Conservation (phyloP, 2,888 invertebrate genomes). For the Melitaea athalia region DNA sequence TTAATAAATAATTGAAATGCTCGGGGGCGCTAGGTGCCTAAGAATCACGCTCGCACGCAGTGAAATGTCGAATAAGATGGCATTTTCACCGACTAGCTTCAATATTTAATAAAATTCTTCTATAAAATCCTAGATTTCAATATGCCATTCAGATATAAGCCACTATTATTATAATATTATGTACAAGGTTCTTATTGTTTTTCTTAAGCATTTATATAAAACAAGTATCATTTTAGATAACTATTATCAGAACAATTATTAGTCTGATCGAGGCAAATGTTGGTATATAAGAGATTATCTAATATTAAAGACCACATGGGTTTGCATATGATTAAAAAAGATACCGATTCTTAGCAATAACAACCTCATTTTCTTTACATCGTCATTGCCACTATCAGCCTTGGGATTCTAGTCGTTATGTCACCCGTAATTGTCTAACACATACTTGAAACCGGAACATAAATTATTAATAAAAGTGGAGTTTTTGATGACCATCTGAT, state of each 20-base stretch:
- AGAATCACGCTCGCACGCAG: conserved; percentile 52
- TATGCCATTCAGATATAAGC: not conserved
- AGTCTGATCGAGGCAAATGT: too few species aligned
- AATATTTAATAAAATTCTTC: not conserved
- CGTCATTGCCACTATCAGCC: not conserved
- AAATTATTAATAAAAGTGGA: not conserved
- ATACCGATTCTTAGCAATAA: not conserved
- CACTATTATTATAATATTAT: not conserved
- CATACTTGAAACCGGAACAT: not conserved
- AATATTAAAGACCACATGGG: too few species aligned
- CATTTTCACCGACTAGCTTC: conserved; percentile 28
- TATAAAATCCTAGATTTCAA: not conserved
- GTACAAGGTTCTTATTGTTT: not conserved
- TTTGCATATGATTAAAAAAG: not conserved
- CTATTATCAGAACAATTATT: too few species aligned
- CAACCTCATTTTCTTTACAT: not conserved
- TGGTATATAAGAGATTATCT: too few species aligned
- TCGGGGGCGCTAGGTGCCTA: conserved; percentile 63
- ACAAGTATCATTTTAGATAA: too few species aligned
- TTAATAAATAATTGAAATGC: conserved; percentile 73
- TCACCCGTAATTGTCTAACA: not conserved
- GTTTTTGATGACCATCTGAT: not conserved
- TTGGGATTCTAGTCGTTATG: not conserved
- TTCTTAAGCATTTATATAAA: too few species aligned
- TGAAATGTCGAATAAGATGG: conserved; percentile 36